These are phyloP conservation scores for Phyllopteryx taeniolatus DNA, from an alignment of 2,113 vertebrate genomes.

Conservation along the genomic window DNA sequence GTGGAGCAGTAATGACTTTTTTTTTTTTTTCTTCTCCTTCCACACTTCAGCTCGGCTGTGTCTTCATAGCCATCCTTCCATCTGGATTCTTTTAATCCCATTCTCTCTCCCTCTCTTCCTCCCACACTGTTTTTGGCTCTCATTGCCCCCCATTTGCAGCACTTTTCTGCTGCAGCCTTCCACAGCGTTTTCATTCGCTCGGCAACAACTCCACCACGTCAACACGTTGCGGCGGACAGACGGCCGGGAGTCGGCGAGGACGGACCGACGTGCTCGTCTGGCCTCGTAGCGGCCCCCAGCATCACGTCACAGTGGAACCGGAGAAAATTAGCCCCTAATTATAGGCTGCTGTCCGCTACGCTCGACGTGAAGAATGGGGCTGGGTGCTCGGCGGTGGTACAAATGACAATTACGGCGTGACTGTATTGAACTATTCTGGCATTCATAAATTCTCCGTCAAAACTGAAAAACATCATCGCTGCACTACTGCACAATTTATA, in stretches of 20 bases:
- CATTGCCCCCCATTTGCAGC: slow-evolving; percentile 24
- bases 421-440: not conserved
- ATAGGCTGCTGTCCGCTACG: slow-evolving; percentile 55
- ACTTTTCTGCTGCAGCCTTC: slow-evolving; percentile 26
- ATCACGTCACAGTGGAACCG: slow-evolving; percentile 58
- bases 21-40: slow-evolving; percentile 13
- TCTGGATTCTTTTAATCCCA: slow-evolving; percentile 61
- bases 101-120: slow-evolving; percentile 48
- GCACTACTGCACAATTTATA: no score
- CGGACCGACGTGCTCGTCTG: slow-evolving; percentile 65
- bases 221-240: slow-evolving; percentile 67
- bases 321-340: slow-evolving; percentile 72
- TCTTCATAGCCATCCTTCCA: slow-evolving; percentile 41
- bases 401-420: not conserved
- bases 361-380: slow-evolving; percentile 53
- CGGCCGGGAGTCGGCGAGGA: slow-evolving; percentile 46
- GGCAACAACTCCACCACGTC: slow-evolving; percentile 51
- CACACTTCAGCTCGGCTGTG: slow-evolving; percentile 10
- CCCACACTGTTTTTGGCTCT: slow-evolving; percentile 27
- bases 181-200: slow-evolving; percentile 44
- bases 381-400: slow-evolving; percentile 43
- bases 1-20: slow-evolving; percentile 22
- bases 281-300: slow-evolving; percentile 54
- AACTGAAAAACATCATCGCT: not conserved
- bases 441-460: not conserved